Percentiles rank a stretch among this genome's conserved stretches.
Evolutionary conservation across 37 sponge, comb jelly and placozoan species (phyloP).

Genomic region (Corticium candelabrum): DNA sequence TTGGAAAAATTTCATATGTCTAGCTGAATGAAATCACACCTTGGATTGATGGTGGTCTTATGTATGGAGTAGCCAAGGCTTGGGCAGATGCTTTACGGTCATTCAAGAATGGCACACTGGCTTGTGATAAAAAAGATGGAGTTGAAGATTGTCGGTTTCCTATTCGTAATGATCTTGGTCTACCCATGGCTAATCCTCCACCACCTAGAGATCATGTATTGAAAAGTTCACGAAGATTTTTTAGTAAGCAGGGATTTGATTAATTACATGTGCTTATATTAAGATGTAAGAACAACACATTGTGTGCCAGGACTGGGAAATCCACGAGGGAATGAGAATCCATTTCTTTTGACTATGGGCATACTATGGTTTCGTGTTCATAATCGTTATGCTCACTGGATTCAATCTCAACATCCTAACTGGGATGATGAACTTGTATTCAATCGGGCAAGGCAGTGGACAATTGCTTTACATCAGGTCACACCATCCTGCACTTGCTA

Average conservation of each 20-base stretch:
- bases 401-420: background rate
- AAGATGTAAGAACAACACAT: background rate
- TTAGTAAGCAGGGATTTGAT: background rate
- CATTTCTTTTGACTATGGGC: conserved; percentile 74
- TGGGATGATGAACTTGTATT: conserved; percentile 65
- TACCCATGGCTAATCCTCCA: conserved; percentile 79
- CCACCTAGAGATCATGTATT: conserved; percentile 64
- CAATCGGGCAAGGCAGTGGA: conserved; percentile 80
- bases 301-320: conserved; percentile 50
- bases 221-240: background rate
- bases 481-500: background rate
- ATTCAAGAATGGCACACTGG: conserved; percentile 38
- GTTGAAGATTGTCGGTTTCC: background rate
- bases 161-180: conserved; percentile 23
- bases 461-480: conserved; percentile 86
- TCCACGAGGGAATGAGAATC: conserved; percentile 88
- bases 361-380: conserved; percentile 86
- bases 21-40: conserved; percentile 89
- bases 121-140: background rate
- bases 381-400: conserved; percentile 59
- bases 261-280: background rate
- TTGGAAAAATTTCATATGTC: too few relatives aligned
- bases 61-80: conserved; percentile 84
- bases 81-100: conserved; percentile 80
- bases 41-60: conserved; percentile 83